A percentile compares a stretch with the other conserved stretches of the same genome.
Conservation (phyloP, 2,113 vertebrate genomes). For the Protobothrops mucrosquamatus region DNA sequence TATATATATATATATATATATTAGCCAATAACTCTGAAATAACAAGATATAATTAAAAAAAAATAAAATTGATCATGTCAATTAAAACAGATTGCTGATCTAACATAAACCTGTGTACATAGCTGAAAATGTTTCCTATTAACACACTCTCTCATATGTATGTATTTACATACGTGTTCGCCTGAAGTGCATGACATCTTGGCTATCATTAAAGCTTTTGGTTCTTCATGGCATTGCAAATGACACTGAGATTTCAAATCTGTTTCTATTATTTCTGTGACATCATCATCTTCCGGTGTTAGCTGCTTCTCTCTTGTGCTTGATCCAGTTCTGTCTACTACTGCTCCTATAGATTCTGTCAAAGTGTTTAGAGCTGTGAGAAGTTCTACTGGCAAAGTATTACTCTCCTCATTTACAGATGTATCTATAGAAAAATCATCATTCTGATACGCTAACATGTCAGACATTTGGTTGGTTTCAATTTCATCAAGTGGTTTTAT, state of each 20-base stretch:
- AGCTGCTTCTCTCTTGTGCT: background rate
- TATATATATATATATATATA: background rate
- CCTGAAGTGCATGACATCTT: slow-evolving; percentile 30
- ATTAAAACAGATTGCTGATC: background rate
- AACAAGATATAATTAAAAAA: background rate
- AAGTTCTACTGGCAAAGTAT: slow-evolving; percentile 38
- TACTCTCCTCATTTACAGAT: slow-evolving; percentile 35
- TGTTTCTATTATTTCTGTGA: slow-evolving; percentile 41
- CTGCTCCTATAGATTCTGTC: slow-evolving; percentile 34
- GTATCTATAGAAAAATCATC: slow-evolving; percentile 8
- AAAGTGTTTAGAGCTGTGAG: slow-evolving; percentile 44
- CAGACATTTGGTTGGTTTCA: slow-evolving; percentile 18
- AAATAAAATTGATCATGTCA: background rate
- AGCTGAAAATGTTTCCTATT: background rate
- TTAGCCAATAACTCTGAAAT: background rate
- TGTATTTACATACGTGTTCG: slow-evolving; percentile 41
- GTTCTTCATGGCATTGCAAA: slow-evolving; percentile 29
- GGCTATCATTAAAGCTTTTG: slow-evolving; percentile 20
- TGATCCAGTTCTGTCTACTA: background rate
- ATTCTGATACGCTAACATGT: slow-evolving; percentile 9
- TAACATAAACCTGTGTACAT: background rate
- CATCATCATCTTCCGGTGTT: slow-evolving; percentile 44
- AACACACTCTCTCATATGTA: background rate
- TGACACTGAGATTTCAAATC: slow-evolving; percentile 37
- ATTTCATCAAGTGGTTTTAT: slow-evolving; percentile 34